A percentile compares a stretch with the other conserved stretches of the same genome.
phyloP scores from a whole-genome alignment of 2,888 invertebrate genomes.

The Cerastis rubricosa region DNA sequence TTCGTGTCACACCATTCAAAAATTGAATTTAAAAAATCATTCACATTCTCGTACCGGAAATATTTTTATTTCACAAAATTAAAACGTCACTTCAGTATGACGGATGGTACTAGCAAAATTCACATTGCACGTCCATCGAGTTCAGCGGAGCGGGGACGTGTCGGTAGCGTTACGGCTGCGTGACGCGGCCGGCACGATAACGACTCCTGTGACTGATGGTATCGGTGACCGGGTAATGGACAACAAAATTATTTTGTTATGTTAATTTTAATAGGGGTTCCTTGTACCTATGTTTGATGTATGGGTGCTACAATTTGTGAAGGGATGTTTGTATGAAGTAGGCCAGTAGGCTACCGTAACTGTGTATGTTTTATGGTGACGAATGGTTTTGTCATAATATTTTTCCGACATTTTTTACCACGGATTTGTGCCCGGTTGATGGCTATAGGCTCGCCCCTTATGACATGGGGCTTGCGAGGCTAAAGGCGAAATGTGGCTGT shows the following conservation, averaged over 20 bases:
- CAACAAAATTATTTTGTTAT: slow-evolving; percentile 40
- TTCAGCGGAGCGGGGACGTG: slow-evolving; percentile 19
- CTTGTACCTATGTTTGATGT: slow-evolving; percentile 12
- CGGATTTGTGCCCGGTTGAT: background rate
- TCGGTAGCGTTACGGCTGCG: slow-evolving; percentile 25
- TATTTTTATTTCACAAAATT: slow-evolving; percentile 52
- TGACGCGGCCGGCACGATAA: slow-evolving; percentile 29
- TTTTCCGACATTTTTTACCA: background rate
- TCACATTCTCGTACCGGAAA: slow-evolving; percentile 8
- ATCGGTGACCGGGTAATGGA: slow-evolving; percentile 28
- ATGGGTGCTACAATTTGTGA: slow-evolving; percentile 4
- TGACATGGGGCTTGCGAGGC: background rate
- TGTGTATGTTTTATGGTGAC: background rate
- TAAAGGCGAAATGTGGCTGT: background rate
- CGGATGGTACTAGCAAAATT: slow-evolving; percentile 48
- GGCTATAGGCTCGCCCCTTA: background rate
- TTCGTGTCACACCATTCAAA: background rate
- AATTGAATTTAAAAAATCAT: slow-evolving; percentile 11
- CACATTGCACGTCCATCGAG: slow-evolving; percentile 30
- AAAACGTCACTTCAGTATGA: slow-evolving; percentile 52
- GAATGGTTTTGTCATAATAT: background rate
- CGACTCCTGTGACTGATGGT: slow-evolving; percentile 43
- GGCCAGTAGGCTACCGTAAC: slow-evolving; percentile 32
- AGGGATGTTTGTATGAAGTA: slow-evolving; percentile 14
- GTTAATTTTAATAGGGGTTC: slow-evolving; percentile 45